Conservation (phyloP, 1,140 invertebrate species). For the Magallana ariakensis region DNA sequence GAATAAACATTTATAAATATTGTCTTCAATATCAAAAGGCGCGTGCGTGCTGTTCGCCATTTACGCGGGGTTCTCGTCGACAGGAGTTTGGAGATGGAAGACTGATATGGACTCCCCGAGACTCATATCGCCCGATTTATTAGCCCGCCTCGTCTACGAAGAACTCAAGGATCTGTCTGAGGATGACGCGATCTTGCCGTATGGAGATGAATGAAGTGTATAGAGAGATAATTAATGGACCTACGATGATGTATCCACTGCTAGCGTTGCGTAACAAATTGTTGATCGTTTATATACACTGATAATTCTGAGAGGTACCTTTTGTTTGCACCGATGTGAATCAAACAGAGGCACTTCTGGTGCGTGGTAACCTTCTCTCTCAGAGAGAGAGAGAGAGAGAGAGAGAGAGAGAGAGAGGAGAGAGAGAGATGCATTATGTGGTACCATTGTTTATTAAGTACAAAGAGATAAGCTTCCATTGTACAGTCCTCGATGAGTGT, state of each 20-base stretch:
- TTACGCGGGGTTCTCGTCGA: conserved; percentile 16
- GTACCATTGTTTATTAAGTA: background rate
- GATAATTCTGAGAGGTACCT: conserved; percentile 23
- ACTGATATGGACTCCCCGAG: conserved; percentile 14
- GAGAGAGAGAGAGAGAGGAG: background rate
- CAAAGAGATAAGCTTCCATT: background rate
- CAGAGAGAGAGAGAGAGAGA: background rate
- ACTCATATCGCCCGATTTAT: conserved; percentile 30
- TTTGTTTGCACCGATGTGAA: conserved; percentile 16
- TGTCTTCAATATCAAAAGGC: conserved; percentile 36
- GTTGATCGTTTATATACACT: conserved; percentile 23
- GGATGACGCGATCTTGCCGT: background rate
- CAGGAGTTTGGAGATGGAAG: conserved; percentile 31
- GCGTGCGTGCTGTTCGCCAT: conserved; percentile 24
- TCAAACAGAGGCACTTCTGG: background rate
- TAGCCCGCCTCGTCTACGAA: background rate
- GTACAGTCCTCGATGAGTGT: background rate
- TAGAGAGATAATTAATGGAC: conserved; percentile 15
- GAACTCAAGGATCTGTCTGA: background rate
- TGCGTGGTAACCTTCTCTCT: conserved; percentile 1
- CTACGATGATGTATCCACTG: background rate
- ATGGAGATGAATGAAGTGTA: background rate
- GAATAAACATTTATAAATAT: conserved; percentile 34
- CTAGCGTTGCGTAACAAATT: conserved; percentile 30
- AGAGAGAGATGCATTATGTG: background rate